phyloP scores from a whole-genome alignment of 2,797 vertebrate genomes.

The Chelon auratus region DNA sequence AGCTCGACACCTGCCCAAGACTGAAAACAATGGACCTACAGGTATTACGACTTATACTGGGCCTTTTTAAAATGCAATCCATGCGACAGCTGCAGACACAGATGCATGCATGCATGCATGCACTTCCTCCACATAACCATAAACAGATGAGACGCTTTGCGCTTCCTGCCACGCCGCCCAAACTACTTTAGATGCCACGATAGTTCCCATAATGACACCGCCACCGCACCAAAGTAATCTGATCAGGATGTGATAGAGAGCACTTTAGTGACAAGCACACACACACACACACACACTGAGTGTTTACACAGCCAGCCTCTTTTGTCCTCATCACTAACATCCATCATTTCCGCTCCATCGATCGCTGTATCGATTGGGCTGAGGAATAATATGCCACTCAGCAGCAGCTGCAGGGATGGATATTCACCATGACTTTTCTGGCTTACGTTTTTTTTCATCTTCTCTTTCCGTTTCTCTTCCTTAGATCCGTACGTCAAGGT shows the following conservation, averaged over 20 bases:
- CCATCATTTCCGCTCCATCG: constrained; percentile 65
- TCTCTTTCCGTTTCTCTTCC: constrained; percentile 15
- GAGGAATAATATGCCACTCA: constrained; percentile 48
- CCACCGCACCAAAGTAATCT: constrained; percentile 56
- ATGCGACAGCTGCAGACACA: neutral
- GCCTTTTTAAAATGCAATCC: neutral
- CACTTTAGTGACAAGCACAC: constrained; percentile 49
- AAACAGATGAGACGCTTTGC: constrained; percentile 15
- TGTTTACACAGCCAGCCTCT: constrained; percentile 58
- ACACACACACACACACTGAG: constrained; percentile 8
- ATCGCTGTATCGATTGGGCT: constrained; percentile 66
- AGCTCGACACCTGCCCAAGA: constrained; percentile 95
- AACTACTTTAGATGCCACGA: constrained; percentile 45
- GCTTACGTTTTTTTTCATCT: constrained; percentile 8
- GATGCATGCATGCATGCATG: neutral
- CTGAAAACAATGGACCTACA: constrained; percentile 93
- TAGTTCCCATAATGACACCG: constrained; percentile 49
- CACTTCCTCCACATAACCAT: constrained; percentile 1
- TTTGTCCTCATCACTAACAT: constrained; percentile 57
- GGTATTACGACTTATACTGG: constrained; percentile 75
- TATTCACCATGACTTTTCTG: constrained; percentile 1
- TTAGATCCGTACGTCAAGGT: constrained; percentile 98
- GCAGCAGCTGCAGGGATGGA: constrained; percentile 11
- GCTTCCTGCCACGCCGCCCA: constrained; percentile 22
- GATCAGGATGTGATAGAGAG: constrained; percentile 66